Conservation (phyloP, 2,113 vertebrate genomes). For the Poecilia latipinna region DNA sequence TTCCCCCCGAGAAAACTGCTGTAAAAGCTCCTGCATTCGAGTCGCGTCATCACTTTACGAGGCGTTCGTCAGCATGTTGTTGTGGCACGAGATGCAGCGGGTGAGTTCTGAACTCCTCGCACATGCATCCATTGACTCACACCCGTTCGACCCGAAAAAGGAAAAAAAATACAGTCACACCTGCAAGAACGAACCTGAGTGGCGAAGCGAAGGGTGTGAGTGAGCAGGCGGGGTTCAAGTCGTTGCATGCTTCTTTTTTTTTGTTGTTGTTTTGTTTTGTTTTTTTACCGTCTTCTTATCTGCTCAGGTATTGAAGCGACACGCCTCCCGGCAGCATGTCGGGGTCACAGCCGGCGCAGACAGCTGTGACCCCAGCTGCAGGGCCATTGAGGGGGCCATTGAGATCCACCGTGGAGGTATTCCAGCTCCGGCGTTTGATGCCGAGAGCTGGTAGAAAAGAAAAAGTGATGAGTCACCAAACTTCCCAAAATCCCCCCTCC, state of each 20-base stretch:
- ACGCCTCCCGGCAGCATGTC: not conserved
- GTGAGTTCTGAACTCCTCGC: constrained; percentile 43
- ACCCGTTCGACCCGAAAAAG: constrained; percentile 10
- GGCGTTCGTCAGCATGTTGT: constrained; percentile 55
- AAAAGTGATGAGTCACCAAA: constrained; percentile 84
- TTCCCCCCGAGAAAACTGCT: constrained; percentile 32
- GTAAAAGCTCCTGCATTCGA: constrained; percentile 59
- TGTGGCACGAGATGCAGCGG: constrained; percentile 54
- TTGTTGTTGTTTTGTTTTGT: not conserved
- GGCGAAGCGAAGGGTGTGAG: constrained; percentile 2
- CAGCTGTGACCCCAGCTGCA: constrained; percentile 51
- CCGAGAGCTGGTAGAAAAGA: constrained; percentile 63
- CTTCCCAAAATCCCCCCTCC: constrained; percentile 82
- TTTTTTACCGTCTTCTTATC: constrained; percentile 32
- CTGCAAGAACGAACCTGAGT: constrained; percentile 34
- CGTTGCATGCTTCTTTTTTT: constrained; percentile 23
- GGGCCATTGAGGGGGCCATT: constrained; percentile 36
- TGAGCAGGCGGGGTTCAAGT: constrained; percentile 42
- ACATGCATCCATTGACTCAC: constrained; percentile 59
- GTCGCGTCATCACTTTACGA: constrained; percentile 59
- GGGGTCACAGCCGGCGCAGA: constrained; percentile 45
- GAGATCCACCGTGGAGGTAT: constrained; percentile 63
- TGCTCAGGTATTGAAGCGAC: constrained; percentile 53
- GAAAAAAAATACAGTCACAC: not conserved
- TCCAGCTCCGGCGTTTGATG: constrained; percentile 18